Evolutionary conservation across 1,140 invertebrate genomes (phyloP).

Genomic region (Drosophila pruinosa): DNA sequence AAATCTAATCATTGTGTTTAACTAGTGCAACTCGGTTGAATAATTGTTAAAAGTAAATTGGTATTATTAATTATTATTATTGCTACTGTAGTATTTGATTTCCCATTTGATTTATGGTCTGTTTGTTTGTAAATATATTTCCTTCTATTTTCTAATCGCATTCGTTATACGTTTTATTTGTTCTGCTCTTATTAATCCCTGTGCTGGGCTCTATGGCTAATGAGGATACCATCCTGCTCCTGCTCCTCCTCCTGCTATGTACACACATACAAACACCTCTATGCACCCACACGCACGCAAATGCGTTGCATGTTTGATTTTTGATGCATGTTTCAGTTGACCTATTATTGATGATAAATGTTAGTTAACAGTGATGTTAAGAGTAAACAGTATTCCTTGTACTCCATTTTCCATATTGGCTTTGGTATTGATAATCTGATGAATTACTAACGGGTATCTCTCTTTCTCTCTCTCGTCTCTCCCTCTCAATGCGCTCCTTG

Average conservation of each 20-base stretch:
- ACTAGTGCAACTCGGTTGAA: slow-evolving; percentile 26
- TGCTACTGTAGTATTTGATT: slow-evolving; percentile 21
- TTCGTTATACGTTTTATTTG: slow-evolving; percentile 69
- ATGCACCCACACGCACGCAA: not conserved
- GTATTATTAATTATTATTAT: slow-evolving; percentile 22
- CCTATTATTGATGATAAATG: not conserved
- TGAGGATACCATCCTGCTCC: no score
- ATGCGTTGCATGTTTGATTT: not conserved
- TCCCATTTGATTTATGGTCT: slow-evolving; percentile 11
- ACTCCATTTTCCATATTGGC: not conserved
- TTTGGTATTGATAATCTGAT: slow-evolving; percentile 4
- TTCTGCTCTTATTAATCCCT: slow-evolving; percentile 21
- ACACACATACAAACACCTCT: no score
- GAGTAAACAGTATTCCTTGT: not conserved
- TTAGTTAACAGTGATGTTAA: not conserved
- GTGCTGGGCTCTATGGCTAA: slow-evolving; percentile 26
- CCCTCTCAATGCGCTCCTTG: not conserved
- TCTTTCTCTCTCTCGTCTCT: slow-evolving; percentile 6
- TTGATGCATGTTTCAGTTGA: not conserved
- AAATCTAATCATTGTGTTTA: slow-evolving; percentile 33
- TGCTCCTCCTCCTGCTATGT: no score
- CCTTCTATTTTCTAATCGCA: slow-evolving; percentile 54
- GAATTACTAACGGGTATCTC: slow-evolving; percentile 36
- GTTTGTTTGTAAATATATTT: slow-evolving; percentile 61
- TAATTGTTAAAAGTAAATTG: slow-evolving; percentile 18